Percentiles rank a stretch among this genome's conserved stretches.
phyloP scores from a whole-genome alignment of 2,888 invertebrate genomes.

The Gasteruption jaculator region DNA sequence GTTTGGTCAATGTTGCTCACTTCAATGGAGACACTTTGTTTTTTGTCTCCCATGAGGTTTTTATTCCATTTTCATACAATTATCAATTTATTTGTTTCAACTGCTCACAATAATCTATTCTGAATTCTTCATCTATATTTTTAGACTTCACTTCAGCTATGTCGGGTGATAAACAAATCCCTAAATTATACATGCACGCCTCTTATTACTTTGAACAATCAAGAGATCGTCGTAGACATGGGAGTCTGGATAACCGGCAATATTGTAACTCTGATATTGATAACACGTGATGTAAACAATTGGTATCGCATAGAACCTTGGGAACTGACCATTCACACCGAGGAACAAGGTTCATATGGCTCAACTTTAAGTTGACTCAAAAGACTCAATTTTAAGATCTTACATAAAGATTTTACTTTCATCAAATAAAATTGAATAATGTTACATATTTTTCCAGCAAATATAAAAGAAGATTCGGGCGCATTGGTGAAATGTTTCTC shows the following conservation, averaged over 20 bases:
- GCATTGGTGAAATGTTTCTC: conserved; percentile 26
- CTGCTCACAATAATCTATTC: no score
- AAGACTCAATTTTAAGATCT: not conserved
- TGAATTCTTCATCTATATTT: no score
- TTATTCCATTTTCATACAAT: no score
- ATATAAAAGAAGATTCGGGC: conserved; percentile 13
- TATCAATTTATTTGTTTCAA: no score
- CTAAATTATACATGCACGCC: no score
- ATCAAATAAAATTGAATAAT: conserved; percentile 12
- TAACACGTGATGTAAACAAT: conserved; percentile 19
- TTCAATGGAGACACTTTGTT: conserved; percentile 31
- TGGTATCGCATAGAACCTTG: conserved; percentile 27
- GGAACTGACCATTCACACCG: conserved; percentile 24
- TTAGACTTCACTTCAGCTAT: no score
- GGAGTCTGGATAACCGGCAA: conserved; percentile 19
- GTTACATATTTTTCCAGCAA: no score
- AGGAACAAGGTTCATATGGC: conserved; percentile 12
- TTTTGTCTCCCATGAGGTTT: conserved; percentile 29
- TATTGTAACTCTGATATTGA: conserved; percentile 25
- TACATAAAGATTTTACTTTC: not conserved
- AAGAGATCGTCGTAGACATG: no score
- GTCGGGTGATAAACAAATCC: no score
- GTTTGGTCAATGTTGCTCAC: conserved; percentile 22
- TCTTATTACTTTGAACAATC: no score
- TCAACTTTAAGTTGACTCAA: not conserved